Base-by-base conservation (phyloP, 2,113 vertebrate species). In the Pluvianellus socialis region DNA sequence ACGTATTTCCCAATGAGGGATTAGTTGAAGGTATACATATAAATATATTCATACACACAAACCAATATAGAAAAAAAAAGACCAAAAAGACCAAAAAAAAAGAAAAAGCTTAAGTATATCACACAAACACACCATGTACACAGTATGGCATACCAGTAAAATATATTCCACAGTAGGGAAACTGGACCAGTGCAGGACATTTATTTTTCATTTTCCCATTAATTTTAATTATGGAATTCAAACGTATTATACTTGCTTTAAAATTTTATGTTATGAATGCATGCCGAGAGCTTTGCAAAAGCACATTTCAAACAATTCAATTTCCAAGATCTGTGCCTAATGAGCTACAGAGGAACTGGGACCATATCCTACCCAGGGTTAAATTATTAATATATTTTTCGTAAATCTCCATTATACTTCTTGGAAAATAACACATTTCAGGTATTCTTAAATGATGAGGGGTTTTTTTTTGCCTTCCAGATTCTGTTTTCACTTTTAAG, bases 211-310 rank as follows among this genome's bases (percentile, higher is more conserved):
- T 98, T 96, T 98, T 86, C 33, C 92, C 86, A 97, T 98, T 98
- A 96, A 98, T 98, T 98, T 98, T 98, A 98, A 98, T 98, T 98
- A 97, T 90, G 94, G 93, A 97, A 98, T 97, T 97, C 91, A 94
- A 96, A 97, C 97, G 85, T 95, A 97, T 98, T 97, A 97, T 93
- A 83, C 89, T 97, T 96, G 84, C 84, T 98, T 98, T 97, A 98
- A 98, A 97, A 91, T 95, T 98, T 97, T 82, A 90, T 97, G 96
- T 88, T 95, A 94, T 93, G 92, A 94, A 96, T 93, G 70, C 97
- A 96, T 92, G 71, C 95, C 20, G 35, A 97, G 94, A 98, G 84
- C 70, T 65, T 97, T 97, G 92, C 97, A 92, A 96, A 98, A 96
- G 52, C 82, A 58, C 74, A 94, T 97, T 98, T 98, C 95, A 97